Evolutionary conservation across 2,888 invertebrate species (phyloP), one percentile per base, ranked within the genome.

Genomic region (Diplolepis rosae): DNA sequence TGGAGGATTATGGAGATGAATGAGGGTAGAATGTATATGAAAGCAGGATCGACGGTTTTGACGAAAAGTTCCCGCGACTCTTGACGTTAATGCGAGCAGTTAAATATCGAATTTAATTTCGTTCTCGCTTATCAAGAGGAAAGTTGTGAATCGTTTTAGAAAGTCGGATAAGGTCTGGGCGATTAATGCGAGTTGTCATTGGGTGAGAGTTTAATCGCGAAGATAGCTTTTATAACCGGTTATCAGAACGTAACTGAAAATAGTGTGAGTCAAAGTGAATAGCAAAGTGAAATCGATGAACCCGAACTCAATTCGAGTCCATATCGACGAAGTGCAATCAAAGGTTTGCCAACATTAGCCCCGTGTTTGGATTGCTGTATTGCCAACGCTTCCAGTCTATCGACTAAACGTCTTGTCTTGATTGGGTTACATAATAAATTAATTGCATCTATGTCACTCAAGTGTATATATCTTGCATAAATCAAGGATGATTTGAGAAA

Each of bases 361-460:
- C 24, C 24, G 32, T 61, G 61, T 61, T 61, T 61, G 61, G 24
- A 61, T 61, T 39, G 61, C 39, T 35, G 61, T 39, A 39, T 42
- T 61, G 27, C 39, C 32, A 56, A 32, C 24, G 39, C 61, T 61
- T 61, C 24, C 61, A 61, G 39, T 15, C 52, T 39, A 15, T 30
- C 51, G 71, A 35, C 67, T 71, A 71, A 74, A 72, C 74, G 50
- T 52, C 68, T 71, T 52, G 52, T 42, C 66, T 70, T 72, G 69
- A 72, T 76, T 68, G 70, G 50, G 68, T 73, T 71, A 66, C 72
- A 68, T 70, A 74, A 76, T 79, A 73, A 71, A 77, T 42, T 61
- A 42, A 61, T 61, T 61, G 15, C 39, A 61, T 42, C 39, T 15
- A 61, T 24, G 61, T 15, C 27, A n/a, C 24, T 39, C 22, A 9